Conservation (phyloP, 2,888 invertebrate genomes). For the Pocota personata region DNA sequence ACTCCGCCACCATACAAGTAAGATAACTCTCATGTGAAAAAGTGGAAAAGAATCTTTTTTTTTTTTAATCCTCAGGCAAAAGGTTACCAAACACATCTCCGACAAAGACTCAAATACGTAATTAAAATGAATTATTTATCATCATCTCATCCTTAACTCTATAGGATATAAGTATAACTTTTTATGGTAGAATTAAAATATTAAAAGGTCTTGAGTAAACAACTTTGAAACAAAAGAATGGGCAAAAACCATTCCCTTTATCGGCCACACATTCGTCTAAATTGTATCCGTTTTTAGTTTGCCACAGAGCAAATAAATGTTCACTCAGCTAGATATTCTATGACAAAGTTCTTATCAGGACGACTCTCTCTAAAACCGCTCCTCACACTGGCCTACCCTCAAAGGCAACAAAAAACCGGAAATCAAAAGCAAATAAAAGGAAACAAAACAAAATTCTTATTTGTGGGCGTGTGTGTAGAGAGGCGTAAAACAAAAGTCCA, state of each 20-base stretch:
- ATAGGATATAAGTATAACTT: constrained; percentile 14
- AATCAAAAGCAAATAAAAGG: constrained; percentile 18
- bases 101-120: background rate
- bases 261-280: constrained; percentile 22
- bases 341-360: background rate
- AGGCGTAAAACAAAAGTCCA: background rate
- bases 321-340: background rate
- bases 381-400: background rate
- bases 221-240: background rate
- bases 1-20: background rate
- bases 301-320: constrained; percentile 16
- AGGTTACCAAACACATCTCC: background rate
- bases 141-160: background rate
- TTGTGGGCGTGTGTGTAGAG: background rate
- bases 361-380: background rate
- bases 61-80: background rate
- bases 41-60: background rate
- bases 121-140: constrained; percentile 27
- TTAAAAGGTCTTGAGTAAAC: constrained; percentile 38
- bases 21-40: background rate
- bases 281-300: constrained; percentile 13
- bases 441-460: background rate
- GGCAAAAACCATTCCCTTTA: background rate
- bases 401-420: background rate
- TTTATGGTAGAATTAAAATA: constrained; percentile 29